Evolutionary conservation across 2,888 invertebrate genomes (phyloP).

Genomic region (Drosophila paucipuncta): DNA sequence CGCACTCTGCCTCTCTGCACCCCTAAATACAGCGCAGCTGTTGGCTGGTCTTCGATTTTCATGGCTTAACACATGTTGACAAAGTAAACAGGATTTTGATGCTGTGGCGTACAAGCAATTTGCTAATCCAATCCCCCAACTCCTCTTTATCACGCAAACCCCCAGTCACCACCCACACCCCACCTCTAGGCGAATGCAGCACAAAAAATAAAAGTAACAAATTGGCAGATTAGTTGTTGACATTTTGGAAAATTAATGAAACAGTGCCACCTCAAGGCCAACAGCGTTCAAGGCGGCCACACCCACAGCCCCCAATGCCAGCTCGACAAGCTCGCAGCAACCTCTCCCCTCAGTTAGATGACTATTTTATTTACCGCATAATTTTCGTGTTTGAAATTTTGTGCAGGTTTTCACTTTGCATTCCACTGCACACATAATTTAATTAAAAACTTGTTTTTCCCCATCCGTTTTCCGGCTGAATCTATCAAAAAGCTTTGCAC

Average conservation of each 20-base stretch:
- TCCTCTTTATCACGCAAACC: not conserved
- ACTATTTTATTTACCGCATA: constrained; percentile 70
- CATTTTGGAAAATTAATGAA: constrained; percentile 84
- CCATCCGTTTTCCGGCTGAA: constrained; percentile 29
- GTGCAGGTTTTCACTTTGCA: constrained; percentile 55
- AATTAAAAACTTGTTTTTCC: constrained; percentile 65
- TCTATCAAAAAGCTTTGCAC: constrained; percentile 61
- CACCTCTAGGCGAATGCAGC: constrained; percentile 38
- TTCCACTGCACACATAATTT: constrained; percentile 78
- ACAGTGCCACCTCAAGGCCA: constrained; percentile 69
- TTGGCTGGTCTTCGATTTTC: constrained; percentile 66
- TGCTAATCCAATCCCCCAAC: constrained; percentile 55
- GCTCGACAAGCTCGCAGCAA: not conserved
- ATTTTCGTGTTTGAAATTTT: constrained; percentile 56
- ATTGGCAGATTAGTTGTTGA: constrained; percentile 84
- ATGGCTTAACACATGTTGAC: constrained; percentile 83
- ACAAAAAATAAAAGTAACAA: constrained; percentile 71
- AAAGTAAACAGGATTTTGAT: constrained; percentile 82
- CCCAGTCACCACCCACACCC: not conserved
- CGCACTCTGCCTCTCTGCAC: not conserved
- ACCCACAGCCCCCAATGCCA: constrained; percentile 16
- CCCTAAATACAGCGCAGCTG: constrained; percentile 35
- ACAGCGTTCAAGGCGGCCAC: constrained; percentile 28
- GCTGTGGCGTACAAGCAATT: constrained; percentile 68
- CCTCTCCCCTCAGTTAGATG: constrained; percentile 13